A percentile compares a stretch with the other conserved stretches of the same genome.
These are phyloP conservation scores for Typhlomys cinereus DNA, from an alignment of 2,113 vertebrate genomes.

Conservation along the genomic window DNA sequence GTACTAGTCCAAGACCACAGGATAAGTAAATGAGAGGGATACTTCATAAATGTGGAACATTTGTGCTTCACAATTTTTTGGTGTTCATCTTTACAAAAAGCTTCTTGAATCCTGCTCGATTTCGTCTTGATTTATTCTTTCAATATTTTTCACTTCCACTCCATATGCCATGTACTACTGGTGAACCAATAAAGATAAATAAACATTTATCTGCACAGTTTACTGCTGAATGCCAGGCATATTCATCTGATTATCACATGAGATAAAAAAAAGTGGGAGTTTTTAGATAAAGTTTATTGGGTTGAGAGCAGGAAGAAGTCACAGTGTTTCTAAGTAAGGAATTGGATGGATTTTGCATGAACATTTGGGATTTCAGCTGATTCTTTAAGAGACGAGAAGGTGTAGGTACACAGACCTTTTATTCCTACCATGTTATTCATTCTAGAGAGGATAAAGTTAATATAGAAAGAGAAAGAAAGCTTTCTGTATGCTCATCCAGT, in stretches of 20 bases:
- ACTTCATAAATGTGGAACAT: fast-evolving
- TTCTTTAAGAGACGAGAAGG: not conserved
- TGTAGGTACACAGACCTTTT: not conserved
- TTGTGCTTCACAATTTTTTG: not conserved
- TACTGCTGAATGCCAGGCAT: constrained; percentile 6
- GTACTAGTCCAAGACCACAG: not conserved
- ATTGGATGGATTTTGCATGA: not conserved
- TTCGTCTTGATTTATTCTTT: constrained; percentile 57
- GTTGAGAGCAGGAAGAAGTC: constrained; percentile 6
- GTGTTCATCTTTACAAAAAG: not conserved
- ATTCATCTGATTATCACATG: constrained; percentile 31
- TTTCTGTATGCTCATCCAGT: not conserved
- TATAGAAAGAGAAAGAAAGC: not conserved
- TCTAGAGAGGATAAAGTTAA: not conserved
- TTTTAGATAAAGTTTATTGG: constrained; percentile 45
- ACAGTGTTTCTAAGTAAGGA: not conserved
- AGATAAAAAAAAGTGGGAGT: constrained; percentile 38
- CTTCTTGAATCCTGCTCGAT: constrained; percentile 7
- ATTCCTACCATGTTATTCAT: not conserved
- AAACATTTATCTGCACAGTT: constrained; percentile 12
- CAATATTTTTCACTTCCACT: not conserved
- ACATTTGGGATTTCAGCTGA: not conserved
- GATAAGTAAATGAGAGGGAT: not conserved
- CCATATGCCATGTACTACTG: not conserved
- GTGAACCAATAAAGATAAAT: constrained; percentile 24